Evolutionary conservation across 2,113 vertebrate species (phyloP).

Genomic region (Hirundichthys speculiger): DNA sequence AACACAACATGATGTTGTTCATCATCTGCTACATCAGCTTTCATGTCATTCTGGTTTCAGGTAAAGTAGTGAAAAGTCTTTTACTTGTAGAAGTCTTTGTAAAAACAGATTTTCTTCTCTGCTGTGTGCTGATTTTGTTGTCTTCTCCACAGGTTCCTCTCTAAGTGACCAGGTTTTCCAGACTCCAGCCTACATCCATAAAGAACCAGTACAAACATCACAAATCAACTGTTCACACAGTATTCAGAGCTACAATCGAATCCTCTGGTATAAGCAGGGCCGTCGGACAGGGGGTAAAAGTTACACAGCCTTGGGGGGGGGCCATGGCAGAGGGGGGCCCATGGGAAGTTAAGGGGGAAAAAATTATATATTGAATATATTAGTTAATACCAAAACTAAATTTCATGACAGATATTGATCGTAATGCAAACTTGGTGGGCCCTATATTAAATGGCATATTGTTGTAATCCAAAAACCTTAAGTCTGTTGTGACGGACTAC

Average conservation of each 20-base stretch:
- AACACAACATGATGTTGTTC: conserved; percentile 1
- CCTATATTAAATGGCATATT: no score
- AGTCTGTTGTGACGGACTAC: no score
- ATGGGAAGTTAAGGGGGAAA: accelerated
- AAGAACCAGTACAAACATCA: not conserved
- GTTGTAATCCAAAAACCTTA: no score
- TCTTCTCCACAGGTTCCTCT: conserved; percentile 20
- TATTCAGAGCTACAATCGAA: conserved; percentile 6
- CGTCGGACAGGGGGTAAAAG: conserved; percentile 24
- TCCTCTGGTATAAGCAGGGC: conserved; percentile 48
- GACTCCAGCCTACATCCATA: conserved; percentile 9
- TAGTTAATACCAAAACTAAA: no score
- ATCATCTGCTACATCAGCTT: not conserved
- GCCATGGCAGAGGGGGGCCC: no score
- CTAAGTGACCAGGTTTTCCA: conserved; percentile 16
- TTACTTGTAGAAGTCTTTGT: not conserved
- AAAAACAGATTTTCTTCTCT: not conserved
- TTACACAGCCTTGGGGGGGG: no score
- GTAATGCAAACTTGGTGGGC: no score
- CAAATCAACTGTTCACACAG: conserved; percentile 43
- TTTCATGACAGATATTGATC: no score
- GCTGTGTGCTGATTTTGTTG: not conserved
- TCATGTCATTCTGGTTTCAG: conserved; percentile 7
- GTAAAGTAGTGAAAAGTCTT: not conserved
- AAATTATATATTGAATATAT: no score